These are phyloP conservation scores for Aquatica leii DNA, from an alignment of 2,888 invertebrate species.

Conservation along the genomic window DNA sequence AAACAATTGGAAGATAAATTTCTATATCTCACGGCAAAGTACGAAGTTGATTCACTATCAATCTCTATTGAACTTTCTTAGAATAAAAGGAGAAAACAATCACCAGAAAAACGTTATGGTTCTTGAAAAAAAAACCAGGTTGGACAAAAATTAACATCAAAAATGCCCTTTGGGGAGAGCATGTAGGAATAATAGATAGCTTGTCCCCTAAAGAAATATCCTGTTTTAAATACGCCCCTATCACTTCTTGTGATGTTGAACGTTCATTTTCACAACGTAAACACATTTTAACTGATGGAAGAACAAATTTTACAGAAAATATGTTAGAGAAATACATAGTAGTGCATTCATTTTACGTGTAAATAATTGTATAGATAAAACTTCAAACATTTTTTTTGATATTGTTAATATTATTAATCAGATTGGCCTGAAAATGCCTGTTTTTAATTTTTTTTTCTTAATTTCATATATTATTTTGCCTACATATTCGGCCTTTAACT, in stretches of 20 bases:
- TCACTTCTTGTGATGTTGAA: too few species aligned
- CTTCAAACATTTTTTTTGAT: background rate
- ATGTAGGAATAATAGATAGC: constrained; percentile 9
- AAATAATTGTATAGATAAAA: background rate
- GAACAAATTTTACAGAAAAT: constrained; percentile 4
- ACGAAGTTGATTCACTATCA: background rate
- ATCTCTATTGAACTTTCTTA: background rate
- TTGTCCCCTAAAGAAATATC: constrained; percentile 7
- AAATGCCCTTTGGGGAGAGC: constrained; percentile 6
- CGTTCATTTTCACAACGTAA: background rate
- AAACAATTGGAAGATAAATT: constrained; percentile 8
- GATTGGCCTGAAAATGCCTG: too few species aligned
- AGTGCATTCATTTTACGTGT: constrained; percentile 5
- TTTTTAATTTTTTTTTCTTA: too few species aligned
- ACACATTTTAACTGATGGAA: constrained; percentile 4
- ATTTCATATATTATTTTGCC: too few species aligned
- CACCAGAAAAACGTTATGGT: constrained; percentile 4
- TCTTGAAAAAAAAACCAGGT: background rate
- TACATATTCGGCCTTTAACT: too few species aligned
- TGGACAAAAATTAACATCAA: constrained; percentile 9
- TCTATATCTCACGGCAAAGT: background rate
- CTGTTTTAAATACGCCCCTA: constrained; percentile 8
- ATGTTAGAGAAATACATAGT: constrained; percentile 5
- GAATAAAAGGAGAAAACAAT: background rate
- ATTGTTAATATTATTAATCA: too few species aligned